These are phyloP conservation scores for Orthosia gracilis DNA, from an alignment of 2,888 invertebrate species.

Conservation along the genomic window DNA sequence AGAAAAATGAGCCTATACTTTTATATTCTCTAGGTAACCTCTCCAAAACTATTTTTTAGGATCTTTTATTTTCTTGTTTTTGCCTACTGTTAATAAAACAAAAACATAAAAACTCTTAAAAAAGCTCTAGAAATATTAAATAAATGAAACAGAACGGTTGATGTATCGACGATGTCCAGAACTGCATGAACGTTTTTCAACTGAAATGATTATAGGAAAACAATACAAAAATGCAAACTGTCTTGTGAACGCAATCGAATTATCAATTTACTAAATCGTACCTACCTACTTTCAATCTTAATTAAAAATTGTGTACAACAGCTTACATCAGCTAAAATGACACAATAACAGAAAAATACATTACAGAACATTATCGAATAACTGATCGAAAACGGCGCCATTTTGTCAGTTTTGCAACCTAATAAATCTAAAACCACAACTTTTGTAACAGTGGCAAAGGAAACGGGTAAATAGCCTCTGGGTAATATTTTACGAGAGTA, in stretches of 20 bases:
- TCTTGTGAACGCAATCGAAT: not conserved
- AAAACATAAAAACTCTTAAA: too few species aligned
- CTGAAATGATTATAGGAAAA: too few species aligned
- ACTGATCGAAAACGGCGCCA: constrained; percentile 24
- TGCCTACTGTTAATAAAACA: too few species aligned
- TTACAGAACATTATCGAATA: constrained; percentile 22
- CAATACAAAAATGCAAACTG: too few species aligned
- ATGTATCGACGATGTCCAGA: too few species aligned
- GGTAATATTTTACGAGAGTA: not conserved
- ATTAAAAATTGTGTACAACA: constrained; percentile 6
- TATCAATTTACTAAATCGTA: not conserved
- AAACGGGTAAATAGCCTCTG: constrained; percentile 34
- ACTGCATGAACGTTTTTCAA: too few species aligned
- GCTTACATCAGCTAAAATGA: constrained; percentile 8
- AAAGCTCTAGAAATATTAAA: too few species aligned
- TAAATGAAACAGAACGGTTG: too few species aligned
- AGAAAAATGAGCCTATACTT: too few species aligned
- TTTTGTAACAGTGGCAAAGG: constrained; percentile 43
- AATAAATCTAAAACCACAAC: constrained; percentile 41
- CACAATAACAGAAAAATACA: constrained; percentile 41
- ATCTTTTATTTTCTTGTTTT: too few species aligned
- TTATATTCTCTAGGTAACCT: too few species aligned
- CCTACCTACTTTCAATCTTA: constrained; percentile 13
- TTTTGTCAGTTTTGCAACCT: constrained; percentile 39
- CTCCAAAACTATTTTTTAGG: too few species aligned